Evolutionary conservation across 2,797 vertebrate genomes (phyloP), one percentile per base, ranked within the genome.

Genomic region (Anguilla marmorata): DNA sequence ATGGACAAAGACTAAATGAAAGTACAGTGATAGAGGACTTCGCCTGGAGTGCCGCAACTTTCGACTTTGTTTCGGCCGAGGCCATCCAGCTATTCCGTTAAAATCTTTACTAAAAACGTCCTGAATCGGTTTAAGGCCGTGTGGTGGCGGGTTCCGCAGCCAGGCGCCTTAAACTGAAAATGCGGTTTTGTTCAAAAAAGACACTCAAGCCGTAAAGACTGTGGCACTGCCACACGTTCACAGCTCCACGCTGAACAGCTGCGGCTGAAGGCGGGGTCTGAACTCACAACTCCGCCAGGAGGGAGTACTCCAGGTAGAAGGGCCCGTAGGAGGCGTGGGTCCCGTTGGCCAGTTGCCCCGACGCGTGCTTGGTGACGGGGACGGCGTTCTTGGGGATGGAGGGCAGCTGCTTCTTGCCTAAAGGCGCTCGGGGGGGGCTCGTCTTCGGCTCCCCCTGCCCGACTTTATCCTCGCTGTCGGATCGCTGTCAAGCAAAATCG

Each of bases 231-330:
- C 58, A 21, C 56, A 11, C 9, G 12, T 11, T 58, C 16, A 58
- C 21, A 19, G 58, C 58, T 21, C 58, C 48, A 24, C 37, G 21
- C 19, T 16, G 24, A 11, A 16, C 11, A 56, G 84, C n/a, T 3
- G 12, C 54, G 24, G 58, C 1, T 11, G 19, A 45, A 16, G 3
- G 12, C 21, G 66, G 8, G 37, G 21, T 24, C 87, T 54, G 12
- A 92, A 97, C 98, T 91, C 95, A 99, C 99, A 99, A 99, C 93
- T 99, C 99, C 54, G 99, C 98, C 63, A 99, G 96, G 63, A 99
- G 96, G 0, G 99, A 99, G 93, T 99, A 99, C 90, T 99, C 99
- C 95, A 99, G 92, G 94, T 99, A 99, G 94, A 99, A 99, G 80
- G 99, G 99, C 11, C 99, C 98, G 0, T 99, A 99, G 21, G 99